These are phyloP conservation scores for Rhagonycha lutea DNA, from an alignment of 2,888 invertebrate genomes.

Conservation along the genomic window DNA sequence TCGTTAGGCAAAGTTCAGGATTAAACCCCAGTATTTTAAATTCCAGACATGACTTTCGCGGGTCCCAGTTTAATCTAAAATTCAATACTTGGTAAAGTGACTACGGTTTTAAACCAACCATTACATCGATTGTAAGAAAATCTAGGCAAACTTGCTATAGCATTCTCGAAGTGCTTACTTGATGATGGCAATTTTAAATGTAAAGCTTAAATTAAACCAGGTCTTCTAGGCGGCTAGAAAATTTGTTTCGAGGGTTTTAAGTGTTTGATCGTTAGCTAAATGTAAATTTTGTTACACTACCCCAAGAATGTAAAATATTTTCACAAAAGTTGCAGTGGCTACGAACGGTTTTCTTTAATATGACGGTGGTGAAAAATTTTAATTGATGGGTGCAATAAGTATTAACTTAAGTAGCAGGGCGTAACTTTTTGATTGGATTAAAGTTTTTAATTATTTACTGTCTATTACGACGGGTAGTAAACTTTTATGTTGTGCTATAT, in stretches of 20 bases:
- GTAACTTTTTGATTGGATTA: not conserved
- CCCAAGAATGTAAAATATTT: not conserved
- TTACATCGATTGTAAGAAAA: not conserved
- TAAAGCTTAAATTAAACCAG: constrained; percentile 24
- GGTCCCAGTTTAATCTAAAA: constrained; percentile 30
- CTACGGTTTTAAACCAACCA: constrained; percentile 5
- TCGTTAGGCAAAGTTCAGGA: constrained; percentile 25
- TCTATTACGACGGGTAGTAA: not conserved
- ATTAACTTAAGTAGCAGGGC: not conserved
- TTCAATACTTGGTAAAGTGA: constrained; percentile 9
- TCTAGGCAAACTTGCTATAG: not conserved
- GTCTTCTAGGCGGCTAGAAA: constrained; percentile 21
- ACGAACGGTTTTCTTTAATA: not conserved
- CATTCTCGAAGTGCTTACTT: not conserved
- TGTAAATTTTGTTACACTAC: not conserved
- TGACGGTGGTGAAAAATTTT: not conserved
- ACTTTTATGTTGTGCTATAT: not conserved
- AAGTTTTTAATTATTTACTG: not conserved
- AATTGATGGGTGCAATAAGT: not conserved
- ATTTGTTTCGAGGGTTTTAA: constrained; percentile 9
- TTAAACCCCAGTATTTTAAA: constrained; percentile 31
- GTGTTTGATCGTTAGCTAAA: not conserved
- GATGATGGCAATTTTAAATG: constrained; percentile 9
- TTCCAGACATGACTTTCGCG: constrained; percentile 34
- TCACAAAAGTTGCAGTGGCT: not conserved